Percentiles rank a stretch among this genome's conserved stretches.
Conservation (phyloP, 2,113 vertebrate genomes). For the Cervus canadensis region DNA sequence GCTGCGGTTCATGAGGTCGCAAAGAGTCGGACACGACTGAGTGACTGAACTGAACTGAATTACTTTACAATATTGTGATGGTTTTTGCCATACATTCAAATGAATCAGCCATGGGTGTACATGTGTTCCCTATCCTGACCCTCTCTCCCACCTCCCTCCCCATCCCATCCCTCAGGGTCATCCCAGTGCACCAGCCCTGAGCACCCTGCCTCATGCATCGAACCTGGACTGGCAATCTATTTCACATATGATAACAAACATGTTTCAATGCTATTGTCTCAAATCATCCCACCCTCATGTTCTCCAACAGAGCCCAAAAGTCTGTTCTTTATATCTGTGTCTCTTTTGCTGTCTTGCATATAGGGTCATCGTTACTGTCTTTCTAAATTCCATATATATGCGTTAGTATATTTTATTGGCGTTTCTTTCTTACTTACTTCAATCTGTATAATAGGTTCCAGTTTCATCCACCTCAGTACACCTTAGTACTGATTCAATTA, state of each 20-base stretch:
- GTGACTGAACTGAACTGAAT: not conserved
- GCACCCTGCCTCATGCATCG: not conserved
- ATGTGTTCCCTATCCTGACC: not conserved
- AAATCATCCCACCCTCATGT: not conserved
- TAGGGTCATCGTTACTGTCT: not conserved
- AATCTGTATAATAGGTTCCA: not conserved
- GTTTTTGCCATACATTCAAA: not conserved
- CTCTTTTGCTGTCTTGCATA: not conserved
- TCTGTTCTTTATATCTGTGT: not conserved
- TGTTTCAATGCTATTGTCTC: not conserved
- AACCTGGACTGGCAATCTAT: not conserved
- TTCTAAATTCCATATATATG: not conserved
- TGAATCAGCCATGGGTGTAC: not conserved
- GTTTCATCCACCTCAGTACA: not conserved
- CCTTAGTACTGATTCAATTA: not conserved
- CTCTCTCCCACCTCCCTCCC: not conserved
- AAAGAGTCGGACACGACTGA: too few relatives aligned
- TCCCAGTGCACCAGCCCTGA: not conserved
- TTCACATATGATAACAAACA: not conserved
- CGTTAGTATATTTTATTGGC: not conserved
- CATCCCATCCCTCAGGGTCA: not conserved
- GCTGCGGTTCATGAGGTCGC: too few relatives aligned
- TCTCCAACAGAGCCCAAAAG: not conserved
- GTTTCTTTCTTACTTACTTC: not conserved
- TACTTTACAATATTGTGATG: not conserved